phyloP scores from a whole-genome alignment of 1,140 invertebrate genomes.

The Leptinotarsa defecta region DNA sequence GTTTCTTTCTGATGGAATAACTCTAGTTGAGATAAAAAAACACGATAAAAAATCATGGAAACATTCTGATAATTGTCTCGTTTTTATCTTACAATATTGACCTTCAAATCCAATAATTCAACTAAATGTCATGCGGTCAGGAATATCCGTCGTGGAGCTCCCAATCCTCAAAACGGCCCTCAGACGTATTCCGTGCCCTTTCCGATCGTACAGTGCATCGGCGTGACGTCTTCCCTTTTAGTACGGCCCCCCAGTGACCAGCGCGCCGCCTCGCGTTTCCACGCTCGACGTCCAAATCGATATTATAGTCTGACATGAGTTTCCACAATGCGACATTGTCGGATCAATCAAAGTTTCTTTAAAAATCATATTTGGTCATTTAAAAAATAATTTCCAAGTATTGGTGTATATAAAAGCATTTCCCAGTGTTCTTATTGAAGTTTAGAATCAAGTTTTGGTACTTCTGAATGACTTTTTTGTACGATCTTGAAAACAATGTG shows the following conservation, averaged over 20 bases:
- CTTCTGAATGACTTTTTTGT: too few species aligned
- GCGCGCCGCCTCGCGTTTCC: conserved; percentile 9
- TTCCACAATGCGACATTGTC: neutral
- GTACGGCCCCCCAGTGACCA: conserved; percentile 18
- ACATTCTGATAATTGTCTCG: too few species aligned
- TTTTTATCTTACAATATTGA: neutral
- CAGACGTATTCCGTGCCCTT: conserved; percentile 4
- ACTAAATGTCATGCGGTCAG: conserved; percentile 1
- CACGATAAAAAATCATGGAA: too few species aligned
- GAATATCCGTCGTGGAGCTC: neutral
- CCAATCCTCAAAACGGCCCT: conserved; percentile 4
- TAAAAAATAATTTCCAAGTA: too few species aligned
- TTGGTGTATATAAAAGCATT: too few species aligned
- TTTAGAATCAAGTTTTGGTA: too few species aligned
- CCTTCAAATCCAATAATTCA: neutral
- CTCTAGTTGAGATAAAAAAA: too few species aligned
- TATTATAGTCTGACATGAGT: conserved; percentile 18
- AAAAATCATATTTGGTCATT: neutral
- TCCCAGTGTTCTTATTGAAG: too few species aligned
- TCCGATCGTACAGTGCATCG: conserved; percentile 1
- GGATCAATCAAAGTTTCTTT: neutral
- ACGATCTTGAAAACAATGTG: too few species aligned
- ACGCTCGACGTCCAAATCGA: conserved; percentile 4
- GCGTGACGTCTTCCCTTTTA: conserved; percentile 8
- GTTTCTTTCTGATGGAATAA: too few species aligned